Base-by-base conservation (phyloP, 92 coral and sea anemone species). In the Actinostola sp. region DNA sequence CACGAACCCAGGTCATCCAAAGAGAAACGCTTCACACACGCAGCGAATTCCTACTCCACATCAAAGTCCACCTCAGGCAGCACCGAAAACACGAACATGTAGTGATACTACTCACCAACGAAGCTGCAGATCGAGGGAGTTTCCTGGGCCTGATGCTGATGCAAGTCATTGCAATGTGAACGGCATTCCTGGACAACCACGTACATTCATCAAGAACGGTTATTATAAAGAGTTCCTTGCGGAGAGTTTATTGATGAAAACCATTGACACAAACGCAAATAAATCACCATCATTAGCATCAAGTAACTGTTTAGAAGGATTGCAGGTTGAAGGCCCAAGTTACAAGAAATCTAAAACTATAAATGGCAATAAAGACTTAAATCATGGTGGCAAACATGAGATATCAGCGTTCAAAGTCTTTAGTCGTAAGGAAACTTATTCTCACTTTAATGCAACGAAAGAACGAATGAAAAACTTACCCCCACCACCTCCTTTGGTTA, bases 401-500 rank as follows among this genome's bases (percentile, higher is more conserved):
- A 21, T 33, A 26, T 70, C 76, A 7, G 76, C 76, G 6, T 70
- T 70, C 24, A 28, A 12, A 36, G 51, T 25, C 28, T 36, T 23
- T 45, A 71, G 19, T 2, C 27, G 77, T 10, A 43, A 71, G 28
- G 66, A 42, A 19, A 71, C 28, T 20, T 11, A 55, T 26, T 9
- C 10, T n/a, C 53, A 57, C 9, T 43, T 42, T 9, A 31, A 31
- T 21, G 30, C 43, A 28, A 57, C 61, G 9, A 15, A 21, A 29
- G 70, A 73, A 15, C 45, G 69, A 59, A 39, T 26, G 31, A 71
- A 35, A 56, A 24, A 32, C 49, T 26, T 73, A 24, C 79, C 69
- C 19, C 79, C 70, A 26, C 79, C 79, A 0, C 79, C 79, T 19
- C 79, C 79, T 16, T 60, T 73, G 38, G 79, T 73, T 0, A 73